These are phyloP conservation scores for Barypeithes pellucidus DNA, from an alignment of 2,888 invertebrate genomes.

Conservation along the genomic window DNA sequence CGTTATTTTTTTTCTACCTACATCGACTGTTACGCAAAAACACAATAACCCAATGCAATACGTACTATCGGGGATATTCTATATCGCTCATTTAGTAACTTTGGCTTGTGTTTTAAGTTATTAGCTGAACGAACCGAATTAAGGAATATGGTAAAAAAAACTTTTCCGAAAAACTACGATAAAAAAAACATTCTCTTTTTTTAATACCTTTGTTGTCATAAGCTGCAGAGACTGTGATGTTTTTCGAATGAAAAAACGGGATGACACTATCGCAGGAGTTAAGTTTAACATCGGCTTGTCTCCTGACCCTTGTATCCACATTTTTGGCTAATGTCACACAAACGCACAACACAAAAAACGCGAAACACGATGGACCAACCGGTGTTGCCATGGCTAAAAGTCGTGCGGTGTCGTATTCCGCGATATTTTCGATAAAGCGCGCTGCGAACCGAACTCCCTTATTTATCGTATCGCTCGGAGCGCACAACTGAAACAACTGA, in stretches of 20 bases:
- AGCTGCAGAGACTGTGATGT: not conserved
- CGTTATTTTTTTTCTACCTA: no score
- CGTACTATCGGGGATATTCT: no score
- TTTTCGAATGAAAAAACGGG: conserved; percentile 29
- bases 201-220: conserved; percentile 19
- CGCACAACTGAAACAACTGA: conserved; percentile 34
- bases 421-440: conserved; percentile 34
- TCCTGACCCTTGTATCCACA: conserved; percentile 56
- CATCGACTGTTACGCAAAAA: no score
- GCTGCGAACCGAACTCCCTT: conserved; percentile 3
- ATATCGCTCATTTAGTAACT: no score
- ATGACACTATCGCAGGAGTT: conserved; percentile 20
- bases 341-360: conserved; percentile 57
- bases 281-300: conserved; percentile 12
- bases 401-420: conserved; percentile 36
- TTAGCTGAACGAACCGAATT: no score
- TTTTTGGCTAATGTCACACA: conserved; percentile 60
- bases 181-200: not conserved
- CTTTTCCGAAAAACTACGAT: not conserved
- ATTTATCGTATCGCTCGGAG: conserved; percentile 19
- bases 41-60: no score
- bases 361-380: conserved; percentile 31
- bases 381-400: conserved; percentile 33
- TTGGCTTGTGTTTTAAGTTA: no score
- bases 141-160: no score